Evolutionary conservation across 2,888 invertebrate species (phyloP).

Genomic region (Andricus quercusramuli): DNA sequence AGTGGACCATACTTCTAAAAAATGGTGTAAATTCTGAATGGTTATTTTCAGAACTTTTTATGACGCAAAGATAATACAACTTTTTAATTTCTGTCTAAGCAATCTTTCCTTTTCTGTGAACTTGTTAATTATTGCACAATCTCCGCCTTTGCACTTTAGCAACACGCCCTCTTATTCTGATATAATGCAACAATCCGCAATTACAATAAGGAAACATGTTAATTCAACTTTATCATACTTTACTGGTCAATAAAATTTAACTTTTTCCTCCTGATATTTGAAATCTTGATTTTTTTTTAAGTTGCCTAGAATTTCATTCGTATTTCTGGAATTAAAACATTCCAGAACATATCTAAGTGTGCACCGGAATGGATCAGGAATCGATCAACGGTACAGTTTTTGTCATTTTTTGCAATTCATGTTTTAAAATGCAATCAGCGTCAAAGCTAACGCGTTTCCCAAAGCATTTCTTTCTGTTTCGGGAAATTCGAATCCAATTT

Average conservation of each 20-base stretch:
- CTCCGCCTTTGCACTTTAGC: conserved; percentile 29
- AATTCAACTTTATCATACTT: background rate
- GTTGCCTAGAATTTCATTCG: background rate
- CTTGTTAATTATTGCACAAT: conserved; percentile 36
- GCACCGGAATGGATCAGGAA: too few species aligned
- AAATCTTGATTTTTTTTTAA: background rate
- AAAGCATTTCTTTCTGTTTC: background rate
- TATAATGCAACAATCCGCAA: background rate
- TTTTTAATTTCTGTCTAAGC: background rate
- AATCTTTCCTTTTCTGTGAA: conserved; percentile 32
- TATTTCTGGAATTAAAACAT: background rate
- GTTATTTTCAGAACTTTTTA: background rate
- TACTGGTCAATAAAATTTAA: background rate
- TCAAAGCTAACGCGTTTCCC: background rate
- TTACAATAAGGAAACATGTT: background rate
- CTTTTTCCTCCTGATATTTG: background rate
- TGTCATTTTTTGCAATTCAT: background rate
- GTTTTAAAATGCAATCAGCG: background rate
- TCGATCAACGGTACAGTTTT: too few species aligned
- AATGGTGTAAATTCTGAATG: background rate
- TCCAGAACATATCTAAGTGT: too few species aligned
- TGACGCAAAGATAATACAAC: background rate
- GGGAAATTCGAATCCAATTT: background rate
- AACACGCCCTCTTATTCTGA: conserved; percentile 27
- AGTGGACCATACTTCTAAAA: background rate